Evolutionary conservation across 2,888 invertebrate genomes (phyloP), one percentile per base, ranked within the genome.

Genomic region (Oxyteleia sp.): DNA sequence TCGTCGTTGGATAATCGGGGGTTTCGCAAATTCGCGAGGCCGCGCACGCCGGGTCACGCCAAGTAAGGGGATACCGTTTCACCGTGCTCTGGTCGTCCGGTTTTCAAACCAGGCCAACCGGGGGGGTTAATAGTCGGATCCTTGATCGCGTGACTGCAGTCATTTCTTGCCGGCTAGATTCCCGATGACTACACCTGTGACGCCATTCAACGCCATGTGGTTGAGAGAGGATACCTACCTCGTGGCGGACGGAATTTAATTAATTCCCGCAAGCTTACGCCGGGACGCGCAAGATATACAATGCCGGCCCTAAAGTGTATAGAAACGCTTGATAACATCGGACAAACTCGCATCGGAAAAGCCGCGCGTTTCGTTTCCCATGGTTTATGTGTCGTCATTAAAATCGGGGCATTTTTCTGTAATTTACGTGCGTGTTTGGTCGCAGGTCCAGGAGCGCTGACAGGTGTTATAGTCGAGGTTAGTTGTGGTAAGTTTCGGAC

Each of bases 121-220:
- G n/a, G n/a, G n/a, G 75, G 75, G 69, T 81, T 81, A 81, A 81
- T 57, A 63, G 81, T 74, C 74, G 69, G 55, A 63, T 18, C 51
- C 41, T 49, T 38, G 81, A 71, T 82, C 78, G 82, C 82, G 82
- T 83, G 82, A 83, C 82, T 55, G 49, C 55, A 53, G 47, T 78
- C 71, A 43, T n/a, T 72, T 71, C 82, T 69, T 13, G 63, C 35
- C 47, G 41, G 49, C 45, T 49, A 16, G 64, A 71, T 63, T 59
- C 45, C 68, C 35, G 72, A 71, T 61, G 76, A 75, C 80, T 82
- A 45, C 84, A 82, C 84, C 82, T 82, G 84, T 79, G 82, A 75
- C 79, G 75, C 64, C 53, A 43, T 71, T 75, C 75, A 79, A 51
- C 71, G 79, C 75, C 81, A 81, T 80, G 76, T 68, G 76, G 68